phyloP scores from a whole-genome alignment of 2,113 vertebrate species.

The Eretmochelys imbricata region DNA sequence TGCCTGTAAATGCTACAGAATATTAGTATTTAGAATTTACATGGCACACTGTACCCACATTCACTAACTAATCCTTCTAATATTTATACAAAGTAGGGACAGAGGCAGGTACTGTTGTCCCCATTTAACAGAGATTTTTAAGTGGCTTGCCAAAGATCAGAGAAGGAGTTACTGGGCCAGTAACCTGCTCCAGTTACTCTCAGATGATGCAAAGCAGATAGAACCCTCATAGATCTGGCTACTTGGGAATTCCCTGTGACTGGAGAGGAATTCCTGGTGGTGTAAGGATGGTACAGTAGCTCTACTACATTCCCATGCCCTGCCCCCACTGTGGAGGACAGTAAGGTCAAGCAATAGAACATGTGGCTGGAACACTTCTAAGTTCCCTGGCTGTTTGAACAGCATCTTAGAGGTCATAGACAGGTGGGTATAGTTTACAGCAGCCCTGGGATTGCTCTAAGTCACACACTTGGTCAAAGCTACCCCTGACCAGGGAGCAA shows the following conservation, averaged over 20 bases:
- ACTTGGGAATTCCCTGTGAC: neutral
- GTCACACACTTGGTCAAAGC: neutral
- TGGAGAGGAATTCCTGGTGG: constrained; percentile 6
- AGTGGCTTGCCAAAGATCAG: neutral
- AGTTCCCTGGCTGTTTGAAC: neutral
- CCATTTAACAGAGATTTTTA: neutral
- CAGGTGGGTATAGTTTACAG: neutral
- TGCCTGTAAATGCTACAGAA: constrained; percentile 13
- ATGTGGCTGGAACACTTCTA: neutral
- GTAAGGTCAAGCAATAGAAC: neutral
- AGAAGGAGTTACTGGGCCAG: neutral
- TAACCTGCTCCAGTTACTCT: neutral
- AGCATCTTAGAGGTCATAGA: neutral
- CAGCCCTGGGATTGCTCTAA: neutral
- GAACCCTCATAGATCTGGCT: neutral
- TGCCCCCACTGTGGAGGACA: neutral
- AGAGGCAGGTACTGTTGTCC: neutral
- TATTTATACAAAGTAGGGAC: constrained; percentile 12
- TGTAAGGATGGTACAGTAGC: neutral
- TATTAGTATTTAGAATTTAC: constrained; percentile 24
- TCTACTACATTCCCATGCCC: neutral
- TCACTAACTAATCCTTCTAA: constrained; percentile 28
- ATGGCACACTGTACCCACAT: neutral
- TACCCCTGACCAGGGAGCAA: neutral
- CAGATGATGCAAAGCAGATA: neutral